Evolutionary conservation across 2,888 invertebrate genomes (phyloP).

Genomic region (Phyllotreta striolata): DNA sequence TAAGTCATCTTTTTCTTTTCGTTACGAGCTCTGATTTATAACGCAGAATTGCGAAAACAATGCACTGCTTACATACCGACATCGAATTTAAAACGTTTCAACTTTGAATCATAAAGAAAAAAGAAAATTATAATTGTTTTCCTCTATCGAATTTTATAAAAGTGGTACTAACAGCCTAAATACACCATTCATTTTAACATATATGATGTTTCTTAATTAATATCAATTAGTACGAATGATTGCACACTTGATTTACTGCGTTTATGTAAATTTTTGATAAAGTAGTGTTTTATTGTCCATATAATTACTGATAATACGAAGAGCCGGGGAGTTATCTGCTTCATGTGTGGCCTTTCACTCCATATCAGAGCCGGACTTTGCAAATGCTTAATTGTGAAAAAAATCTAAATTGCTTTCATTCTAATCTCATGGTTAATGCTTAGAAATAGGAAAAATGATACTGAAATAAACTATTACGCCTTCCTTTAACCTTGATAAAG

Average conservation of each 20-base stretch:
- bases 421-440: too few relatives aligned
- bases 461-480: too few relatives aligned
- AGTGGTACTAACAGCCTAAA: too few relatives aligned
- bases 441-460: too few relatives aligned
- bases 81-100: too few relatives aligned
- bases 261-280: constrained; percentile 25
- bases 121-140: too few relatives aligned
- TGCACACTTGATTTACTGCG: constrained; percentile 21
- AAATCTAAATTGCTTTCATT: too few relatives aligned
- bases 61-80: background rate
- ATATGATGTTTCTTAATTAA: constrained; percentile 19
- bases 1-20: constrained; percentile 9
- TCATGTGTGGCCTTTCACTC: constrained; percentile 22
- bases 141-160: too few relatives aligned
- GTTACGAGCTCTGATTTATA: background rate
- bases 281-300: constrained; percentile 23
- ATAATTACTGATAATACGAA: constrained; percentile 23
- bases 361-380: background rate
- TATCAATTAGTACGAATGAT: constrained; percentile 19
- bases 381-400: background rate
- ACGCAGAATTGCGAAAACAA: constrained; percentile 5
- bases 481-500: too few relatives aligned
- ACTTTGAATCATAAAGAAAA: too few relatives aligned
- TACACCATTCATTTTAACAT: constrained; percentile 4
- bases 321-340: constrained; percentile 17